phyloP scores from a whole-genome alignment of 2,888 invertebrate species.

The Patella ulyssiponensis region DNA sequence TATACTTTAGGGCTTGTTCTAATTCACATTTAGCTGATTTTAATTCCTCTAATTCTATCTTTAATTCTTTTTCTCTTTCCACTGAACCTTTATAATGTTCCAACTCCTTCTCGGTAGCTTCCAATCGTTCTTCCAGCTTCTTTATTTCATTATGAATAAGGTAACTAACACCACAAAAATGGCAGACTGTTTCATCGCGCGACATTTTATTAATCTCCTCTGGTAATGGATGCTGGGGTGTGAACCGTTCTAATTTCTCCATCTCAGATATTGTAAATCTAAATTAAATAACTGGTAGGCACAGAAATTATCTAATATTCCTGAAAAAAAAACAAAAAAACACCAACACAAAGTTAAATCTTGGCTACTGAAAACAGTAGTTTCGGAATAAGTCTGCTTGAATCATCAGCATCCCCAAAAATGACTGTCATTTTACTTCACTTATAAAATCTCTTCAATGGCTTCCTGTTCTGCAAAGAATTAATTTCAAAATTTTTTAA shows the following conservation, averaged over 20 bases:
- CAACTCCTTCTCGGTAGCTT: conserved; percentile 56
- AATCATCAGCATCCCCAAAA: too few species aligned
- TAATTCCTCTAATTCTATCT: conserved; percentile 43
- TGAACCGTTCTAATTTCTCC: conserved; percentile 36
- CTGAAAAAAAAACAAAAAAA: not conserved
- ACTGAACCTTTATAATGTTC: conserved; percentile 53
- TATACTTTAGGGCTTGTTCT: conserved; percentile 31
- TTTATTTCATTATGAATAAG: conserved; percentile 73
- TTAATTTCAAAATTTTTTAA: too few species aligned
- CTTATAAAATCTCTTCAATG: too few species aligned
- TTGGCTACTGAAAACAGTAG: too few species aligned
- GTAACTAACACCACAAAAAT: conserved; percentile 72
- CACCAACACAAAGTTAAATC: not conserved
- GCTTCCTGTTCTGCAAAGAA: too few species aligned
- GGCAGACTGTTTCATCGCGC: conserved; percentile 67
- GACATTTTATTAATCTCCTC: conserved; percentile 68
- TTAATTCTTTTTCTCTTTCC: conserved; percentile 56
- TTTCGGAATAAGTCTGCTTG: too few species aligned
- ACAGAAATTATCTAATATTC: conserved; percentile 5
- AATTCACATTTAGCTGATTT: conserved; percentile 48
- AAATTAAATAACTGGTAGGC: not conserved
- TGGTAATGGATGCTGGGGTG: conserved; percentile 69
- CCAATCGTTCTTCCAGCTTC: conserved; percentile 67
- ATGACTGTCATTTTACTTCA: too few species aligned
- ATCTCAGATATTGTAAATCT: not conserved